A percentile compares a stretch with the other conserved stretches of the same genome.
Conservation (phyloP, 2,888 invertebrate species). For the Ormyrus thymus region DNA sequence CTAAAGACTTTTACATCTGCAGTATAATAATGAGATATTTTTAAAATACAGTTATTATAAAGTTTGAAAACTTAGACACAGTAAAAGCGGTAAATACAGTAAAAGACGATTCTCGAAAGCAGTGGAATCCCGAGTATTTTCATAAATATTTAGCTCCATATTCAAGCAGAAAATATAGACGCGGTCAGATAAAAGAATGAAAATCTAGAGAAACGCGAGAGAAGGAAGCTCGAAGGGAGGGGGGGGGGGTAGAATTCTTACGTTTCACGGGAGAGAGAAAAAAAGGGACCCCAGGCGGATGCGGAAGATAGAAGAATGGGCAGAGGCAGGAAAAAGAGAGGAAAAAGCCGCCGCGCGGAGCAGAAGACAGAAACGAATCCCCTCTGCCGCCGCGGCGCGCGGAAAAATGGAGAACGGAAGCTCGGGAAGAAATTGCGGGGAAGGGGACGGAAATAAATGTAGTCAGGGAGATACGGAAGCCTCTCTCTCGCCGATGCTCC, state of each 20-base stretch:
- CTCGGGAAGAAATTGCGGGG: constrained; percentile 15
- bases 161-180: background rate
- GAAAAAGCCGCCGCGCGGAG: background rate
- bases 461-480: constrained; percentile 29
- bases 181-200: background rate
- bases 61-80: too few relatives aligned
- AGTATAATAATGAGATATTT: too few relatives aligned
- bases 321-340: background rate
- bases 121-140: too few relatives aligned
- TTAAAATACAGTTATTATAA: too few relatives aligned
- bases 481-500: background rate
- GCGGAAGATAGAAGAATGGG: background rate
- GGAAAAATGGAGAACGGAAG: constrained; percentile 47
- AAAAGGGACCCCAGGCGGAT: background rate
- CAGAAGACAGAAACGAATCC: constrained; percentile 14
- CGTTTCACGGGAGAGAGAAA: too few relatives aligned
- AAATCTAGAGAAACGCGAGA: background rate
- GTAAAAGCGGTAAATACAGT: too few relatives aligned
- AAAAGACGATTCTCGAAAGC: too few relatives aligned
- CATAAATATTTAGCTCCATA: too few relatives aligned
- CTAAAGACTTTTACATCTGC: too few relatives aligned
- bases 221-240: background rate
- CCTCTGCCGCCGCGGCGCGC: constrained; percentile 1
- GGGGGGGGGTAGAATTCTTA: too few relatives aligned
- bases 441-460: constrained; percentile 43